Evolutionary conservation across 2,888 invertebrate species (phyloP), one percentile per base, ranked within the genome.

Genomic region (Allacma fusca): DNA sequence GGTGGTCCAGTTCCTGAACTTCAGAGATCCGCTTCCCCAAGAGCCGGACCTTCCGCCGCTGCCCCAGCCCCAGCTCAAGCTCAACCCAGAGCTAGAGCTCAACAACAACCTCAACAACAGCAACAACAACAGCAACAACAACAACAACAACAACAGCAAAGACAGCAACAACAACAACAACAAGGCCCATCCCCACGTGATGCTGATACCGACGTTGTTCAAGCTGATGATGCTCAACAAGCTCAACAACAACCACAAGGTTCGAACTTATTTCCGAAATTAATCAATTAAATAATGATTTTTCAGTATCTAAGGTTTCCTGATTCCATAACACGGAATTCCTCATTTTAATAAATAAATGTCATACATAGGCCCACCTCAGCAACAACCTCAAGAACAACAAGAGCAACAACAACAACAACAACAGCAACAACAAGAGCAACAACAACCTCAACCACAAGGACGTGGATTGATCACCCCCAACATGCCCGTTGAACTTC

Each of bases 401-500:
- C 79, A 43, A 77, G 74, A 74, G 43, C 73, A 34, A 75, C 77
- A 65, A 65, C 80, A 64, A 43, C 21, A 21, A 12, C 28, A 28
- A 57, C 29, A n/a, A 26, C 76, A 44, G 68, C 73, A n/a, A 71
- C 80, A 76, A 67, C 57, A 62, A 69, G 79, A 77, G 1, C 74
- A 81, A 85, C 62, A 78, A 83, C 67, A 80, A 83, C 79, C 80
- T 74, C 81, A 40, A 72, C 84, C 12, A 84, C 81, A 59, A 62
- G 75, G 64, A 44, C 80, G 78, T 70, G 76, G 74, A 43, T 75
- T 80, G 59, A 73, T 80, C 67, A 69, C 79, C 69, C 80, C 80
- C 26, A 77, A 83, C 70, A 84, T 84, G 84, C 84, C 84, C n/a
- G 67, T 75, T 75, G 84, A 83, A 57, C 81, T 84, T 81, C 89